These are phyloP conservation scores for Amblyteles armatorius DNA, from an alignment of 2,888 invertebrate species.

Conservation along the genomic window DNA sequence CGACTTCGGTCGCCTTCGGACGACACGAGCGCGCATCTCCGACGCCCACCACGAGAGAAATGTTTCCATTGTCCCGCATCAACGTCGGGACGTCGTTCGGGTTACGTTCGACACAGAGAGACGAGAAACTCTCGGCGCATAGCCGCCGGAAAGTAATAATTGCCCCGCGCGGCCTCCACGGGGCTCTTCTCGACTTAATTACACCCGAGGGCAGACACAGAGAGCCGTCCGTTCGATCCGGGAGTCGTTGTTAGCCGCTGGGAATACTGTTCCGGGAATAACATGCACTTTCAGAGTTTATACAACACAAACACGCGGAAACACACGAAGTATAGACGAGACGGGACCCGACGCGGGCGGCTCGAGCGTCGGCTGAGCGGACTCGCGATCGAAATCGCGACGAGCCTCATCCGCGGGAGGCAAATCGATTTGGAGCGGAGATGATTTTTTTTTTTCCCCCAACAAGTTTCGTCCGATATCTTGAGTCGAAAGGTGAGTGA, in stretches of 20 bases:
- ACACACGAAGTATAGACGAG: constrained; percentile 22
- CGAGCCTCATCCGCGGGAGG: constrained; percentile 47
- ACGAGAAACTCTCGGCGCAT: not conserved
- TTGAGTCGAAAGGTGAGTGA: not conserved
- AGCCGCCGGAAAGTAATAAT: constrained; percentile 65
- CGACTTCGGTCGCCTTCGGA: constrained; percentile 14
- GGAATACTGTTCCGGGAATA: constrained; percentile 54
- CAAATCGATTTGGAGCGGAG: constrained; percentile 46
- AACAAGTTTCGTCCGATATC: not conserved
- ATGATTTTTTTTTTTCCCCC: not conserved
- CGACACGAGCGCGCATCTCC: constrained; percentile 36
- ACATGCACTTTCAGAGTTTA: constrained; percentile 40
- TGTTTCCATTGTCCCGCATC: constrained; percentile 59
- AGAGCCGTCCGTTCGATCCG: constrained; percentile 50
- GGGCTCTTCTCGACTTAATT: constrained; percentile 64
- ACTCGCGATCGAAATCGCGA: constrained; percentile 60
- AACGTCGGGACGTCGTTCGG: constrained; percentile 33
- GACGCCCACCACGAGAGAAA: constrained; percentile 48
- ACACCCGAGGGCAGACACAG: constrained; percentile 42
- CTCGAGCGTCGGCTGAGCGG: constrained; percentile 36
- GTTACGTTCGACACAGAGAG: constrained; percentile 37
- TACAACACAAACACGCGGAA: constrained; percentile 19
- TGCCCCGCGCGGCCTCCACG: constrained; percentile 62
- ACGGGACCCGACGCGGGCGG: constrained; percentile 2
- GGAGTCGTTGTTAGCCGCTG: constrained; percentile 49